A percentile compares a stretch with the other conserved stretches of the same genome.
Evolutionary conservation across 2,888 invertebrate species (phyloP).

Genomic region (Subacronicta megacephala): DNA sequence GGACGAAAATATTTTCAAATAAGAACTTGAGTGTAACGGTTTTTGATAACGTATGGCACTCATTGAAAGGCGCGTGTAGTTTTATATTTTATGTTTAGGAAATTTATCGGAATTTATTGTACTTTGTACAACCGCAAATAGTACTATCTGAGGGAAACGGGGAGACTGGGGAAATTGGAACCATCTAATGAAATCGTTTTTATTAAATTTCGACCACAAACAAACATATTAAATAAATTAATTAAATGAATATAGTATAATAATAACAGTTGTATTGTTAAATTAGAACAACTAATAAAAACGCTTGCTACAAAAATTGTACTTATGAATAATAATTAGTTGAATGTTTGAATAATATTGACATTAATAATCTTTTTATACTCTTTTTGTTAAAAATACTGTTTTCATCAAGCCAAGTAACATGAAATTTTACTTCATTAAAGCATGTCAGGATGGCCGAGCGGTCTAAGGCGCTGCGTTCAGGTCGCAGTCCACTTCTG

Average conservation of each 20-base stretch:
- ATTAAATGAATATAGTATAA: too few relatives aligned
- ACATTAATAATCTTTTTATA: too few relatives aligned
- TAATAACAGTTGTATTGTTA: too few relatives aligned
- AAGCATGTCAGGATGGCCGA: constrained; percentile 72
- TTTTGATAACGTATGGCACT: background rate
- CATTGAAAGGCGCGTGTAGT: constrained; percentile 1
- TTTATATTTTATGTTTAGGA: constrained; percentile 29
- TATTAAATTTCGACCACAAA: too few relatives aligned
- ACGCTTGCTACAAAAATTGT: too few relatives aligned
- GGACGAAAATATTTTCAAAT: constrained; percentile 6
- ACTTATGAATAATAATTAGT: too few relatives aligned
- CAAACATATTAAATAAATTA: too few relatives aligned
- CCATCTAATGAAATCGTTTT: too few relatives aligned
- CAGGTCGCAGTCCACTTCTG: constrained; percentile 79
- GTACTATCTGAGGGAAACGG: constrained; percentile 35
- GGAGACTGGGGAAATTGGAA: constrained; percentile 19
- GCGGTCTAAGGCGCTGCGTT: constrained; percentile 79
- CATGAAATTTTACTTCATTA: constrained; percentile 3
- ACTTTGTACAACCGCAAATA: constrained; percentile 52
- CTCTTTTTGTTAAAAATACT: too few relatives aligned
- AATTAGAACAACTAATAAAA: too few relatives aligned
- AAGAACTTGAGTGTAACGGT: background rate
- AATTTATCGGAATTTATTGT: constrained; percentile 42
- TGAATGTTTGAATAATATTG: too few relatives aligned
- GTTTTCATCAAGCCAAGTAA: background rate